These are phyloP conservation scores for Euphonia xanthogaster DNA, from an alignment of 2,797 vertebrate species.

Conservation along the genomic window DNA sequence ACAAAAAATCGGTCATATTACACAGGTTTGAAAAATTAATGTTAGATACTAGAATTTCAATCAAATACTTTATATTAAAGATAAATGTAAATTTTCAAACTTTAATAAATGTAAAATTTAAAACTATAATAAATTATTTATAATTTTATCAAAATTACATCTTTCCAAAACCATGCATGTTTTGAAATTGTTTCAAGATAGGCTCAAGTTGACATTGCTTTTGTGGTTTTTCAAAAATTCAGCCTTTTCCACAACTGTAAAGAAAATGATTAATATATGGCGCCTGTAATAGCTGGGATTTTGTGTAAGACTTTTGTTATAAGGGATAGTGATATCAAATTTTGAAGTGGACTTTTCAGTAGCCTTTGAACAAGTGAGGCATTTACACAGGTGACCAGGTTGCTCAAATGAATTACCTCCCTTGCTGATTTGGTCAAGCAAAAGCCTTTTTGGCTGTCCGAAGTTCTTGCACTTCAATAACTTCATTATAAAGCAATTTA, in stretches of 20 bases:
- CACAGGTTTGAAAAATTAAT: not conserved
- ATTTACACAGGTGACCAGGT: not conserved
- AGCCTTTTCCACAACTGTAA: not conserved
- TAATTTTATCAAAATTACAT: not conserved
- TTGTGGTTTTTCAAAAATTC: not conserved
- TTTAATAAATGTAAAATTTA: not conserved
- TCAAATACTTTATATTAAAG: not conserved
- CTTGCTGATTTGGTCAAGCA: not conserved
- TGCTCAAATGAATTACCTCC: not conserved
- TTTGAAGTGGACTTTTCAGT: not conserved
- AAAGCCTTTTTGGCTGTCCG: not conserved
- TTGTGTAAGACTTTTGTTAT: not conserved
- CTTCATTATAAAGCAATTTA: not conserved
- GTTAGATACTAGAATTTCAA: not conserved
- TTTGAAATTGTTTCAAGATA: not conserved
- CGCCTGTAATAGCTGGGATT: not conserved
- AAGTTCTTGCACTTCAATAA: not conserved
- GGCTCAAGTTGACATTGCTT: not conserved
- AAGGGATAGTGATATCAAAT: not conserved
- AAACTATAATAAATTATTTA: not conserved
- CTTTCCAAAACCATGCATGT: accelerated
- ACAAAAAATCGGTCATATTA: not conserved
- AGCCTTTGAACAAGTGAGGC: not conserved
- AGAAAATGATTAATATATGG: accelerated
- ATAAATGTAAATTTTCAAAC: not conserved